Evolutionary conservation across 1,140 invertebrate genomes (phyloP).

Genomic region (Magallana gigas): DNA sequence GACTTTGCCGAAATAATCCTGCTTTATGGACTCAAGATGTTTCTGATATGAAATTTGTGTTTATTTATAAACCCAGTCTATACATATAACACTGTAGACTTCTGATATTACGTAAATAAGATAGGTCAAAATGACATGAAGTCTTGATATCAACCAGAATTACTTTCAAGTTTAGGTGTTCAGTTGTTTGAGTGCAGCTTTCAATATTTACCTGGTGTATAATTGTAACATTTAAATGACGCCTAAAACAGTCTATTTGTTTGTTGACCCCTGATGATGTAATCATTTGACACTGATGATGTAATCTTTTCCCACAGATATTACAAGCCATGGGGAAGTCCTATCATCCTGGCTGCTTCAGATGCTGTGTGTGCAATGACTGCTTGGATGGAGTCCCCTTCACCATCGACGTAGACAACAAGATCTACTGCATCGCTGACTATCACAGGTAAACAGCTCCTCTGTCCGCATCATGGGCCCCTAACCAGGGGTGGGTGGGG

Average conservation of each 20-base stretch:
- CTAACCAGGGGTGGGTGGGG: too few species aligned
- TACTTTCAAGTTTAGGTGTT: too few species aligned
- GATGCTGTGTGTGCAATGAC: conserved; percentile 98
- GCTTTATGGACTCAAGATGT: neutral
- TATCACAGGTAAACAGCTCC: conserved; percentile 86
- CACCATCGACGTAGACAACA: conserved; percentile 97
- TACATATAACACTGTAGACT: neutral
- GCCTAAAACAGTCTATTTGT: too few species aligned
- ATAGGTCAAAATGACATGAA: neutral
- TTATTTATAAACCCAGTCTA: neutral
- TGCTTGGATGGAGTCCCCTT: conserved; percentile 99
- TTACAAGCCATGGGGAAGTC: conserved; percentile 99
- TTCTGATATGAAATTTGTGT: neutral
- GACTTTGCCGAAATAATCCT: conserved; percentile 11
- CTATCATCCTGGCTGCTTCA: conserved; percentile 99
- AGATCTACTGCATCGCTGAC: conserved; percentile 99
- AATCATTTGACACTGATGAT: too few species aligned
- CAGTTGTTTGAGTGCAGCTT: too few species aligned
- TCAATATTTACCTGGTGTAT: too few species aligned
- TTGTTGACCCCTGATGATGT: too few species aligned
- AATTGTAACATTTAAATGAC: too few species aligned
- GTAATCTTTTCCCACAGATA: conserved; percentile 85
- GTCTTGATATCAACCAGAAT: neutral
- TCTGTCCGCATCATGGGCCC: too few species aligned
- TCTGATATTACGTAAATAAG: neutral